Evolutionary conservation across 2,113 vertebrate species (phyloP).

Genomic region (Haemorhous mexicanus): DNA sequence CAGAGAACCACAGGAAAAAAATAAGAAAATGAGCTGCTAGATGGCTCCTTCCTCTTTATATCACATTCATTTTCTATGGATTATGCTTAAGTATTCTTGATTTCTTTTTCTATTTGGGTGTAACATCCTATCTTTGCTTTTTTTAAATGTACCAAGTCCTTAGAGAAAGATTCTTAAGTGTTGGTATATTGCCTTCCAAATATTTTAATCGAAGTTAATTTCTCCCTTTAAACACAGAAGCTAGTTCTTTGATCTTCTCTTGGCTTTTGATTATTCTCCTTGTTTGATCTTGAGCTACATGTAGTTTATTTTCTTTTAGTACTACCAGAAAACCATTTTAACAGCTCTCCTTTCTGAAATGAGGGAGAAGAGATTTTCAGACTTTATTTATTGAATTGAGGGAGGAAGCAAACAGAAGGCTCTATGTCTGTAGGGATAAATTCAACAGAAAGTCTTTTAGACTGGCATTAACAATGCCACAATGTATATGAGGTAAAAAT

Average conservation of each 20-base stretch:
- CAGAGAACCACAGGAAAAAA: background rate
- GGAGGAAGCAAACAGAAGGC: background rate
- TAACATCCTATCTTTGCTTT: background rate
- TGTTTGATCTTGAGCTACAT: background rate
- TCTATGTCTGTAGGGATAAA: background rate
- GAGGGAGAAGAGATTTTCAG: background rate
- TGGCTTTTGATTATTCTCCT: background rate
- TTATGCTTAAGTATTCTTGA: background rate
- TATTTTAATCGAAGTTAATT: background rate
- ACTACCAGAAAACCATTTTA: background rate
- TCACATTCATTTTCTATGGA: background rate
- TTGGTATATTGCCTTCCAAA: background rate
- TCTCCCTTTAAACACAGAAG: background rate
- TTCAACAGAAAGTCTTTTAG: background rate
- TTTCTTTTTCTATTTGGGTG: background rate
- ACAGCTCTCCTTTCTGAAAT: background rate
- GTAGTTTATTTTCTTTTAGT: background rate
- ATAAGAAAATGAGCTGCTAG: background rate
- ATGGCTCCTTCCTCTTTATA: background rate
- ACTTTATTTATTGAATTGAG: background rate
- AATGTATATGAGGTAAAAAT: background rate
- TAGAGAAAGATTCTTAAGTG: background rate
- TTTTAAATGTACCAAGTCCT: background rate
- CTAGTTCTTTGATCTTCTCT: constrained; percentile 26
- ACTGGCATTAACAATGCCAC: background rate